Evolutionary conservation across 2,888 invertebrate species (phyloP), one percentile per base, ranked within the genome.

Genomic region (Atethmia centrago): DNA sequence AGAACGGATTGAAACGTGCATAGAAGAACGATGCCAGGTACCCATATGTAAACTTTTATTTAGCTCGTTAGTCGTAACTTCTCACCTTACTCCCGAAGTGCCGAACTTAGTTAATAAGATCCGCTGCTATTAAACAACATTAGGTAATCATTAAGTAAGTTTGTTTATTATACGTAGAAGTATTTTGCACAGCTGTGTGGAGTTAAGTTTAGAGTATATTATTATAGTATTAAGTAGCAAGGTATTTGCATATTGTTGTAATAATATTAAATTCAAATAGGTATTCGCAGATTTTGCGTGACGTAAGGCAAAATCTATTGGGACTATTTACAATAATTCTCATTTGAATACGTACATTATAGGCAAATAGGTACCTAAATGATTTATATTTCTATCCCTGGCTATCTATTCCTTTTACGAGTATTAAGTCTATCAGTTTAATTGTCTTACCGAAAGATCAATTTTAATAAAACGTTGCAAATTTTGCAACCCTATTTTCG

Each of bases 101-200:
- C 36, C 31, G 19, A 78, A 80, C 61, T 75, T 85, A 25, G 55
- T 45, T 76, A 72, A 78, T 68, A 62, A 31, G 62, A 74, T 55
- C 42, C 45, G 62, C 68, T 71, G 36, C 66, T 68, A 70, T 76
- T 75, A 71, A 78, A 79, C 70, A 71, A 73, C 51, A 73, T 78
- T 71, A 76, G 47, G 64, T 64, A 68, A 65, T 78, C 62, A 78
- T 73, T 65, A 77, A 65, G 40, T 58, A 67, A 74, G 64, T 74
- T 77, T 53, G 25, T 58, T 76, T 71, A 68, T 74, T 69, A 71
- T 51, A 45, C 31, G 19, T 47, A 55, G 14, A 71, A 61, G 47
- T 80, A 66, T 72, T 68, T 71, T 31, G 12, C 51, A 61, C 53
- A 45, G 65, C 47, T 58, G 28, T 61, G 59, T 65, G 25, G 25